Percentiles rank a stretch among this genome's conserved stretches.
Conservation (phyloP, 2,797 vertebrate species). For the Galago senegalensis region DNA sequence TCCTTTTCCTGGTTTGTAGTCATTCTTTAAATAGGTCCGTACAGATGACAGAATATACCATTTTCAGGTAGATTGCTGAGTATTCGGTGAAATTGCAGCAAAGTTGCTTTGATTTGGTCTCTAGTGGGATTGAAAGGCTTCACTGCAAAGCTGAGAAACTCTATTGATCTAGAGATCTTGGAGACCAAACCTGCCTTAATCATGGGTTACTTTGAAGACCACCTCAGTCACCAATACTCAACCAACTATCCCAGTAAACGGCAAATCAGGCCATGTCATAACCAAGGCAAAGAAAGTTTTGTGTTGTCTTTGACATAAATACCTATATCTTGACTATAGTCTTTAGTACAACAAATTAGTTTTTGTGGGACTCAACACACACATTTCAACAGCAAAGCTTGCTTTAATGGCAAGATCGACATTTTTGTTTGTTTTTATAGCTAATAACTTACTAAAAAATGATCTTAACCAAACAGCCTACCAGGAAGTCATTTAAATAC, state of each 20-base stretch:
- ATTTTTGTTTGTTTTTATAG: neutral
- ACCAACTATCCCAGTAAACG: neutral
- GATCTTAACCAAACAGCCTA: neutral
- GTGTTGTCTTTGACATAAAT: neutral
- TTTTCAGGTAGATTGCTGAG: neutral
- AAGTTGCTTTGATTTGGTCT: constrained; percentile 16
- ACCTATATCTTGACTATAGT: neutral
- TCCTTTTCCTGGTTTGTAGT: neutral
- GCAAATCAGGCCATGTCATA: neutral
- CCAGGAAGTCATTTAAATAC: neutral
- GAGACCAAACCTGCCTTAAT: neutral
- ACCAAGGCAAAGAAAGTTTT: neutral
- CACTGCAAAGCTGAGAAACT: neutral
- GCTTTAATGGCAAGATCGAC: neutral
- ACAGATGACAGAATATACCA: neutral
- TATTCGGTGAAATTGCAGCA: neutral
- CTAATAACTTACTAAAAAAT: neutral
- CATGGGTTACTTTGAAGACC: neutral
- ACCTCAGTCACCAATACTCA: neutral
- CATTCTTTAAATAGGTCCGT: neutral
- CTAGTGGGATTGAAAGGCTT: neutral
- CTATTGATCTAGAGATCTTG: neutral
- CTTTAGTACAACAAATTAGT: neutral
- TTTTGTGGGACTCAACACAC: neutral
- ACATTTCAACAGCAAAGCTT: neutral